phyloP scores from a whole-genome alignment of 2,113 vertebrate species.

The Xyliphius kryptos region DNA sequence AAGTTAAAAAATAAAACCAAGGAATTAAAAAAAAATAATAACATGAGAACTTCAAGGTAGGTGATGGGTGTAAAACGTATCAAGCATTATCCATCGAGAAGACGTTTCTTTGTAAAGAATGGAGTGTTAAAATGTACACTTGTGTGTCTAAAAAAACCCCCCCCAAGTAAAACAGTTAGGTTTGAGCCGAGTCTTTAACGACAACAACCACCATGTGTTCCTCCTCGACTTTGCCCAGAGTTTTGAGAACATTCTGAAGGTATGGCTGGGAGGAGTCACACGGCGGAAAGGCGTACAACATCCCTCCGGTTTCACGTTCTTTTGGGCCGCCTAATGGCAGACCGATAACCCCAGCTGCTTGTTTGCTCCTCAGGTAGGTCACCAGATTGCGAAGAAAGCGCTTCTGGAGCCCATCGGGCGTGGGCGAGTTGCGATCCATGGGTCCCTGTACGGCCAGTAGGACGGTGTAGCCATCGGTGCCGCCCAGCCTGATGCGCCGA shows the following conservation, averaged over 20 bases:
- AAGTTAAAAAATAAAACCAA: too few relatives aligned
- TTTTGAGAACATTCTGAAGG: constrained; percentile 86
- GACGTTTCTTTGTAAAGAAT: too few relatives aligned
- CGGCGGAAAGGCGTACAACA: constrained; percentile 96
- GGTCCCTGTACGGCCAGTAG: constrained; percentile 86
- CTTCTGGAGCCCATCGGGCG: constrained; percentile 83
- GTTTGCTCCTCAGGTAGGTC: constrained; percentile 98
- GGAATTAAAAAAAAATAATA: too few relatives aligned
- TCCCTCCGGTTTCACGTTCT: constrained; percentile 80
- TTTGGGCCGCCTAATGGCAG: constrained; percentile 83
- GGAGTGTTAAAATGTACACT: too few relatives aligned
- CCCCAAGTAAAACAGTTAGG: too few relatives aligned
- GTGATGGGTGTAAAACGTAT: too few relatives aligned
- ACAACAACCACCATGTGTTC: constrained; percentile 96
- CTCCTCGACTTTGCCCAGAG: constrained; percentile 87
- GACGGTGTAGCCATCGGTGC: constrained; percentile 83
- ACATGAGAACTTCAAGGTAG: too few relatives aligned
- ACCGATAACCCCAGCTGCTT: constrained; percentile 94
- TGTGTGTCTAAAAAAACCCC: too few relatives aligned
- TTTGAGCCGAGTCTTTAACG: constrained; percentile 86
- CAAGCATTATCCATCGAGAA: too few relatives aligned
- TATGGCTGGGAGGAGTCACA: constrained; percentile 94
- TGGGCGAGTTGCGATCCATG: constrained; percentile 59
- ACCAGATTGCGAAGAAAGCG: constrained; percentile 94
- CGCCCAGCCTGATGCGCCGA: constrained; percentile 85